Evolutionary conservation across 2,888 invertebrate species (phyloP).

Genomic region (Bibio marci): DNA sequence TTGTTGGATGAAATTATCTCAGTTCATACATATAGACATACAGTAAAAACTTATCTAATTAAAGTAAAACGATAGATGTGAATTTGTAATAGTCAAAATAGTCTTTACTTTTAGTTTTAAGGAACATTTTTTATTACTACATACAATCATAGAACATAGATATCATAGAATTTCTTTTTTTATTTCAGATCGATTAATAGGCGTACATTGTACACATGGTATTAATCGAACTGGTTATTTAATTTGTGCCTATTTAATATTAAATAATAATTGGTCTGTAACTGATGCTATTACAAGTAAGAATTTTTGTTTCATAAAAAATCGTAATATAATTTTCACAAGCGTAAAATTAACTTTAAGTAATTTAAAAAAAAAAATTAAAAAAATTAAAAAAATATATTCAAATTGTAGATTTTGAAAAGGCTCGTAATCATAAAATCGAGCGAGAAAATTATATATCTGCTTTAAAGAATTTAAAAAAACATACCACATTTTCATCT

Average conservation of each 20-base stretch:
- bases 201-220: conserved; percentile 71
- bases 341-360: no score
- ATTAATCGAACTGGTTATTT: conserved; percentile 65
- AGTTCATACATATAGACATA: no score
- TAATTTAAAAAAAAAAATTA: no score
- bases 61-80: no score
- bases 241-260: conserved; percentile 56
- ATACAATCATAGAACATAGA: conserved; percentile 4
- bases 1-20: no score
- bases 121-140: conserved; percentile 19
- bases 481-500: no score
- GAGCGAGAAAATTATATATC: conserved; percentile 38
- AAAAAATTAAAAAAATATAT: no score
- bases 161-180: conserved; percentile 15
- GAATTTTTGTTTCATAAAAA: conserved; percentile 11
- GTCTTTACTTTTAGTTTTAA: no score
- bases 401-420: conserved; percentile 43
- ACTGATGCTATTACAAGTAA: conserved; percentile 41
- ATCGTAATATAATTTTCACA: background rate
- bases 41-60: no score
- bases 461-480: background rate
- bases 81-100: no score
- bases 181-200: conserved; percentile 48
- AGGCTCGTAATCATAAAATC: conserved; percentile 48
- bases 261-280: conserved; percentile 37